Evolutionary conservation across 1,140 invertebrate species (phyloP), one percentile per base, ranked within the genome.

Genomic region (Leptinotarsa defecta): DNA sequence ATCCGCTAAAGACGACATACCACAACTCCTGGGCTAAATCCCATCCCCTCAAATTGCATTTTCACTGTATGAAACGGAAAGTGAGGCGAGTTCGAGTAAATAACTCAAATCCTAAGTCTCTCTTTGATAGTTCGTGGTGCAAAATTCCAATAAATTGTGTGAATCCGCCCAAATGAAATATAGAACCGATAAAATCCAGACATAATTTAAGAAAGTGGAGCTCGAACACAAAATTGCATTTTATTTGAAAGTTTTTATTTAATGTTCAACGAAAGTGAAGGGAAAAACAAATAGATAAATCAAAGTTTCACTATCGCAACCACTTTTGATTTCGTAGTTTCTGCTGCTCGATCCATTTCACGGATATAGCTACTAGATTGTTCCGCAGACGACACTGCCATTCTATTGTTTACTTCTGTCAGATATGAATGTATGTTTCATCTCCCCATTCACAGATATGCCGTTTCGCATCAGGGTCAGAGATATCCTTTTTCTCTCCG

Each of bases 231-330:
- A 62, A 27, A 72, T 64, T 72, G 49, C 62, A 72, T 72, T 48
- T 71, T 75, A 69, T 68, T 70, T 71, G 68, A 63, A 71, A 78
- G 71, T 78, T 78, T 76, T 78, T 73, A 76, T 78, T 78, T 76
- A 78, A 78, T 76, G 74, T 74, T 73, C 70, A 20, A 24, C 3
- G 77, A 77, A 78, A 76, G 62, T 71, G 77, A 76, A 77, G 73
- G 78, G 74, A 57, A 57, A 79, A 79, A 79, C 78, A 79, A 65
- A 72, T 13, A 67, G 64, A 78, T 80, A 78, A 78, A 80, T 80
- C 77, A 80, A 80, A 80, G 77, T 78, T 78, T 76, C 78, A 80
- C 78, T 80, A 80, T 80, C 78, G 75, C 69, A 48, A 76, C 73
- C 77, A 78, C 78, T 80, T 78, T 80, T 80, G 78, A 80, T 78